phyloP scores from a whole-genome alignment of 2,888 invertebrate genomes.

The Ceriagrion tenellum region DNA sequence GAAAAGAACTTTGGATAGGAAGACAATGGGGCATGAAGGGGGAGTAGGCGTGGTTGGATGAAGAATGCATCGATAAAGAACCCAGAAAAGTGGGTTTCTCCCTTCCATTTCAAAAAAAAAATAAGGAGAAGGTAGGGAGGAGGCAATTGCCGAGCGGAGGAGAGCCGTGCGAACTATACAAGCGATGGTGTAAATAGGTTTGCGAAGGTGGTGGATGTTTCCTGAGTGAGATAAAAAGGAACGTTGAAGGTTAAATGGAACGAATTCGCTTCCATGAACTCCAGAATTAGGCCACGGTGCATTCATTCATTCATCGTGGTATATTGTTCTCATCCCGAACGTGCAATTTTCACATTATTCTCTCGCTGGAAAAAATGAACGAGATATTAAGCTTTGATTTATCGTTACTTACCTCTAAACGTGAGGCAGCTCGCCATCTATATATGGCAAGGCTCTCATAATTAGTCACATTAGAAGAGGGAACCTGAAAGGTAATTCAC shows the following conservation, averaged over 20 bases:
- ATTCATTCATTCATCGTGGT: not conserved
- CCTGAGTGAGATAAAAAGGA: not conserved
- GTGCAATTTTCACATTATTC: not conserved
- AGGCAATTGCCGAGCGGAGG: not conserved
- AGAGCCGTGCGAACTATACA: not conserved
- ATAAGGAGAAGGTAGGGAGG: not conserved
- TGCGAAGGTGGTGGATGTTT: not conserved
- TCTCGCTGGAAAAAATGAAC: not conserved
- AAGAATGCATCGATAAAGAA: slow-evolving; percentile 60
- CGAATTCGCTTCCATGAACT: not conserved
- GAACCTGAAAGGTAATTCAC: too few relatives aligned
- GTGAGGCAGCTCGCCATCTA: too few relatives aligned
- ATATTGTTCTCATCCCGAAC: not conserved
- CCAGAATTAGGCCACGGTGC: not conserved
- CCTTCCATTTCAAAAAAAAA: not conserved
- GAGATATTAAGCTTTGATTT: not conserved
- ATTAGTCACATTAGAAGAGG: too few relatives aligned
- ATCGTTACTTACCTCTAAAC: too few relatives aligned
- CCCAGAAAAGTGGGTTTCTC: slow-evolving; percentile 11
- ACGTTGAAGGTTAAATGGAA: not conserved
- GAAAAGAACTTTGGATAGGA: not conserved
- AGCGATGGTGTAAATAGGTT: not conserved
- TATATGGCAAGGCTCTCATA: too few relatives aligned
- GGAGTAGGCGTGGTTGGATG: slow-evolving; percentile 41
- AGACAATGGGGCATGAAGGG: not conserved